phyloP scores from a whole-genome alignment of 2,113 vertebrate genomes.

The Vulpes lagopus region DNA sequence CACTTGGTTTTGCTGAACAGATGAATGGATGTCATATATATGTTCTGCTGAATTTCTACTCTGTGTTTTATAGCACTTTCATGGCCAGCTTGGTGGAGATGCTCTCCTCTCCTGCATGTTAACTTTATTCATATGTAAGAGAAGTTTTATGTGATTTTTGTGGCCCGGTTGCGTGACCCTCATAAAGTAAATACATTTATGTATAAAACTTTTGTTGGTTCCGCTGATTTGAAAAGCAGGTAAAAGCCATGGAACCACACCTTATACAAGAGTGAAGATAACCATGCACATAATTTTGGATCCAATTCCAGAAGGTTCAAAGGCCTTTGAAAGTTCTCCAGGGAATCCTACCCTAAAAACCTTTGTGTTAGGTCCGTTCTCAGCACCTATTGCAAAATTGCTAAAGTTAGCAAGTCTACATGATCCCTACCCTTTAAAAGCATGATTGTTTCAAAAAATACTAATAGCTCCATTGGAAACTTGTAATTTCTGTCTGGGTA shows the following conservation, averaged over 20 bases:
- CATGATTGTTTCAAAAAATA: neutral
- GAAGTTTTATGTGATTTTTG: neutral
- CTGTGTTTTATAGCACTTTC: neutral
- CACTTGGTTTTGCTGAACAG: neutral
- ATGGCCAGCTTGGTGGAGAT: no score
- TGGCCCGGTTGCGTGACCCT: neutral
- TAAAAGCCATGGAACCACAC: neutral
- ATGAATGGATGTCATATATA: neutral
- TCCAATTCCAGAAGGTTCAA: neutral
- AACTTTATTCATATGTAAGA: neutral
- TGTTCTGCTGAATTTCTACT: accelerated
- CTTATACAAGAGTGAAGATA: neutral
- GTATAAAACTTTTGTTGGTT: neutral
- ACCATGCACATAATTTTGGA: neutral
- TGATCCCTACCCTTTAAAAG: neutral
- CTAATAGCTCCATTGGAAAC: neutral
- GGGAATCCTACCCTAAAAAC: neutral
- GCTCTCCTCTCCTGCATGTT: neutral
- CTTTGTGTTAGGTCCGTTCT: neutral
- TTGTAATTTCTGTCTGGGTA: neutral
- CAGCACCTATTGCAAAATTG: neutral
- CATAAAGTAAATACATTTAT: neutral
- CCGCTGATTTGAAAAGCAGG: neutral
- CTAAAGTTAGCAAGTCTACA: neutral
- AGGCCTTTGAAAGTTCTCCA: neutral